These are phyloP conservation scores for Harpagifer antarcticus DNA, from an alignment of 2,797 vertebrate species.

Conservation along the genomic window DNA sequence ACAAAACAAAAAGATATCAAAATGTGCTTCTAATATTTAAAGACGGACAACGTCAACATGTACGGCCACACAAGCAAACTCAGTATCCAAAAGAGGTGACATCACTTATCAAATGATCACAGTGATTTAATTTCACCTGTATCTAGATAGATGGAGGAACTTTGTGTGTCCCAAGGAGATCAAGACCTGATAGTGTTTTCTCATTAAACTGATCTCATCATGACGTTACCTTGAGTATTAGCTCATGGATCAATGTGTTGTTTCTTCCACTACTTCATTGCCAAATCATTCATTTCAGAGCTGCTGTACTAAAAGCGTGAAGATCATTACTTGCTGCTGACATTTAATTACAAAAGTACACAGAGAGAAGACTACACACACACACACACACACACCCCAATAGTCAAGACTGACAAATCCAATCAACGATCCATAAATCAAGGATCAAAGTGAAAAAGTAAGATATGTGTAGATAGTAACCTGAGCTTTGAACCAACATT, in stretches of 20 bases:
- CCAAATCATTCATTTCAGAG: constrained; percentile 8
- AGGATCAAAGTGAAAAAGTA: background rate
- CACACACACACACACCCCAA: too few relatives aligned
- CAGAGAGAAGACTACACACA: constrained; percentile 11
- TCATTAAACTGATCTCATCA: constrained; percentile 16
- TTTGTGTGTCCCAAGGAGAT: background rate
- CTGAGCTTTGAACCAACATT: background rate
- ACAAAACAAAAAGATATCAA: too few relatives aligned
- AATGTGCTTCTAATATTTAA: too few relatives aligned
- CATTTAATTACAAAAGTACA: constrained; percentile 45
- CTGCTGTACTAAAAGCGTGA: constrained; percentile 5
- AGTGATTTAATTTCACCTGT: background rate
- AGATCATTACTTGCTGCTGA: constrained; percentile 48
- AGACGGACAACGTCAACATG: background rate
- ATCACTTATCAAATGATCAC: background rate
- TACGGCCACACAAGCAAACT: background rate
- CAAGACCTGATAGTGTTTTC: background rate
- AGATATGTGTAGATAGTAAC: background rate
- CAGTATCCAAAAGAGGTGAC: accelerated
- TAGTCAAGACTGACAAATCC: constrained; percentile 9
- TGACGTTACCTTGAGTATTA: constrained; percentile 31
- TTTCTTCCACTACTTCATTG: constrained; percentile 17
- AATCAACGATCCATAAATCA: background rate
- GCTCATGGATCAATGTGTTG: constrained; percentile 14
- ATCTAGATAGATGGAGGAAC: background rate